Evolutionary conservation across 1,140 invertebrate genomes (phyloP), one percentile per base, ranked within the genome.

Genomic region (Adelges cooleyi): DNA sequence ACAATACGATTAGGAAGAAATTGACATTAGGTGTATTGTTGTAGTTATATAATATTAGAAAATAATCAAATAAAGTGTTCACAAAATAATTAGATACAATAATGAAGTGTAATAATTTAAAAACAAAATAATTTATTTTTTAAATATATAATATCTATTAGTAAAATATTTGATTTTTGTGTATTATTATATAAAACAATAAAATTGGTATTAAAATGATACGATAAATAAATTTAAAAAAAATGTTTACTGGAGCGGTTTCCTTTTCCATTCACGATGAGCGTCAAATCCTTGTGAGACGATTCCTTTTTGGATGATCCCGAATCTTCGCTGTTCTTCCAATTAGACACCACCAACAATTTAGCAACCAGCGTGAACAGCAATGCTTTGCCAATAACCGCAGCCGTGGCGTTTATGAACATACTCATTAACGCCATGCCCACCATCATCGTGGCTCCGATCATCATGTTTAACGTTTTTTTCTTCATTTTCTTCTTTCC

Each of bases 341-440:
- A 62, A 22, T 62, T 62, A 5, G 33, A 17, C 3, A 10, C 11
- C 10, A 59, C n/a, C 40, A 59, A 46, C 44, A 59, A 46, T n/a
- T 59, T 59, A 5, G 54, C 13, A 5, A 59, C 29, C 5, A 62
- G 46, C n/a, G 56, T 62, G 25, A 62, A 62, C 25, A 62, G 10
- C 0, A 62, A 9, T 2, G 56, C 25, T 25, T 62, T 46, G 8
- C 38, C 54, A 1, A 59, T n/a, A 6, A 23, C 44, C 0, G 29
- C 38, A 5, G 42, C 29, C 2, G 46, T 46, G 38, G 22, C 20
- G 9, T 33, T 59, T 1, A 59, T 3, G 9, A 59, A 29, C 4
- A 17, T 18, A 10, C 27, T 18, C n/a, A 59, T 46, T 17, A 46
- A 3, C 1, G 27, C 22, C 0, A 59, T 22, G 15, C 15, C 25